These are phyloP conservation scores for Ranitomeya variabilis DNA, from an alignment of 2,113 vertebrate genomes.

Conservation along the genomic window DNA sequence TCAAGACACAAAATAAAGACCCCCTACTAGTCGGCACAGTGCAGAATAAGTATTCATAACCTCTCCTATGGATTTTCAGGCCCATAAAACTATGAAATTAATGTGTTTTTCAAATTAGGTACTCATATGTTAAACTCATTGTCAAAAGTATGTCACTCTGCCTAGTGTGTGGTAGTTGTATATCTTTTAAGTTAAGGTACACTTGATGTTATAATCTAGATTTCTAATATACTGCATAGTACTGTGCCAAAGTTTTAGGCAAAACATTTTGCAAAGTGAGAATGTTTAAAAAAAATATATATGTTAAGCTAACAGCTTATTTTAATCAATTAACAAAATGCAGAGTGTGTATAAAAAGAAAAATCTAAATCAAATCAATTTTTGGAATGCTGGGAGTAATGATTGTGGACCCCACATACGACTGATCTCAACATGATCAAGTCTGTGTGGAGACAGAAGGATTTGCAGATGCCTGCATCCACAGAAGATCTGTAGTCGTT, in stretches of 20 bases:
- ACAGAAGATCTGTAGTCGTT: no score
- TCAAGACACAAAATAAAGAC: constrained; percentile 38
- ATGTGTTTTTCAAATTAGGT: constrained; percentile 31
- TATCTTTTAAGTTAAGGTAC: neutral
- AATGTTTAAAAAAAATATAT: no score
- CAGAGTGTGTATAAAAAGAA: no score
- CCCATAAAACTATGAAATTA: constrained; percentile 19
- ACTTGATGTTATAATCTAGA: neutral
- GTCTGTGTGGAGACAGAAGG: no score
- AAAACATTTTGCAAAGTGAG: no score
- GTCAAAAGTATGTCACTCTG: constrained; percentile 6
- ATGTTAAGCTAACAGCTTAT: no score
- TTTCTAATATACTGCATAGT: neutral
- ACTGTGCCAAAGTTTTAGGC: no score
- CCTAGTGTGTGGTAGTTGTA: neutral
- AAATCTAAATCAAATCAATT: no score
- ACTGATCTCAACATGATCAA: no score
- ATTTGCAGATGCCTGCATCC: no score
- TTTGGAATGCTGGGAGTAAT: neutral
- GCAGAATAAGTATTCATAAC: constrained; percentile 53
- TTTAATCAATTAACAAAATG: no score
- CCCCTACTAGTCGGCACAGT: constrained; percentile 6
- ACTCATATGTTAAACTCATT: constrained; percentile 4
- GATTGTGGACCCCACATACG: no score
- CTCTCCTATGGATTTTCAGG: rapidly evolving